Base-by-base conservation (phyloP, 2,888 invertebrate species). In the Masnerella sp. region DNA sequence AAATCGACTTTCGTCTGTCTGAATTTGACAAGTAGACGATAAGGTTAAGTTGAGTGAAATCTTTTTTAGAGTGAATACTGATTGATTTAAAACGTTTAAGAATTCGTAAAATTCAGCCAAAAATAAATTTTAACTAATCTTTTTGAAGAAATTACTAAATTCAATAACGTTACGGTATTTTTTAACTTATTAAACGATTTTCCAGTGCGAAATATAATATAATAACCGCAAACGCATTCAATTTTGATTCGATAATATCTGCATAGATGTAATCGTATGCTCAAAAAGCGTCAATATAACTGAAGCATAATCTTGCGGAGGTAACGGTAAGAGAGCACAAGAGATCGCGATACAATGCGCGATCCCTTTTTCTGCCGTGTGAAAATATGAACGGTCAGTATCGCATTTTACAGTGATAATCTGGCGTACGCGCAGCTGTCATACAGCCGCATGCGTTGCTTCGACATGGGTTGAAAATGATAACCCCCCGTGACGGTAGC, bases 151-250 rank as follows among this genome's bases (percentile, higher is more conserved):
- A n/a, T n/a, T n/a, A n/a, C n/a, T n/a, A n/a, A n/a, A n/a, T n/a
- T n/a, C n/a, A n/a, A n/a, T n/a, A n/a, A n/a, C n/a, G n/a, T n/a
- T n/a, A n/a, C n/a, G n/a, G n/a, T n/a, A n/a, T n/a, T n/a, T n/a
- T n/a, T n/a, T n/a, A n/a, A n/a, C n/a, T n/a, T n/a, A n/a, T n/a
- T n/a, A n/a, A n/a, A n/a, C n/a, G n/a, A n/a, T 14, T 5, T 20
- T 42, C 11, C 11, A 20, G 9, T 14, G 77, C 77, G 56, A 47
- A 70, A 25, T 42, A 54, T 54, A 71, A 45, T 81, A 71, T 9
- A 78, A 80, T 79, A 81, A 79, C 78, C 77, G 74, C 77, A 78
- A 77, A 77, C 71, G 73, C 71, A 71, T 54, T n/a, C n/a, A n/a
- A 22, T 22, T 61, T 75, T 25, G 56, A 43, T 14, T 18, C 18